These are phyloP conservation scores for Mimachlamys varia DNA, from an alignment of 2,888 invertebrate species.

Conservation along the genomic window DNA sequence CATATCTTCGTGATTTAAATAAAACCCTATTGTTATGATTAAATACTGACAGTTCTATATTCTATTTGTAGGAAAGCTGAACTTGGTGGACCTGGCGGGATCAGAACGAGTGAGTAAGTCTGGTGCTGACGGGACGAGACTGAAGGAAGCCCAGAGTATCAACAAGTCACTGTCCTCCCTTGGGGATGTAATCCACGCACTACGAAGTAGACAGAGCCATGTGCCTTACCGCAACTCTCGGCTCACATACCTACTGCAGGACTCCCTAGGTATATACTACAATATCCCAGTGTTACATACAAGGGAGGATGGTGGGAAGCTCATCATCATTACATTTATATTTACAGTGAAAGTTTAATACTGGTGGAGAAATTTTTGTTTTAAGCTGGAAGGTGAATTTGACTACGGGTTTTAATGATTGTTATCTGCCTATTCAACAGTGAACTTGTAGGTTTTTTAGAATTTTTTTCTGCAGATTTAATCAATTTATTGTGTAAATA, in stretches of 20 bases:
- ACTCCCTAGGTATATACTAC: conserved; percentile 81
- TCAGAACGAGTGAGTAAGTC: conserved; percentile 82
- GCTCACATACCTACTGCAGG: conserved; percentile 84
- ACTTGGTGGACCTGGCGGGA: conserved; percentile 83
- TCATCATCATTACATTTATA: too few relatives aligned
- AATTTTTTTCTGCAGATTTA: too few relatives aligned
- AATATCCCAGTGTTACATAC: too few relatives aligned
- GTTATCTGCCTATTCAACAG: too few relatives aligned
- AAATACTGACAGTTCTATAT: not conserved
- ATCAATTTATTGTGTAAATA: too few relatives aligned
- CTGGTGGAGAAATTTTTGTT: too few relatives aligned
- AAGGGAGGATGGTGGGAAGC: too few relatives aligned
- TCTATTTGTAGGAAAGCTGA: conserved; percentile 79
- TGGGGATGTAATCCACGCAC: conserved; percentile 83
- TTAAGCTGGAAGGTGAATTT: too few relatives aligned
- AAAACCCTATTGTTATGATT: not conserved
- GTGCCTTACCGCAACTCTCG: conserved; percentile 84
- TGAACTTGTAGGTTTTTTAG: too few relatives aligned
- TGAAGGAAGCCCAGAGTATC: conserved; percentile 84
- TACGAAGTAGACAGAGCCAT: conserved; percentile 82
- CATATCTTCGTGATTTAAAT: not conserved
- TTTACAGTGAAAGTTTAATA: too few relatives aligned
- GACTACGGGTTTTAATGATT: too few relatives aligned
- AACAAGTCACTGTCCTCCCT: conserved; percentile 83
- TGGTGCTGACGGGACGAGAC: conserved; percentile 82